Evolutionary conservation across 2,113 vertebrate genomes (phyloP), one percentile per base, ranked within the genome.

Genomic region (Pelvicachromis taeniatus): DNA sequence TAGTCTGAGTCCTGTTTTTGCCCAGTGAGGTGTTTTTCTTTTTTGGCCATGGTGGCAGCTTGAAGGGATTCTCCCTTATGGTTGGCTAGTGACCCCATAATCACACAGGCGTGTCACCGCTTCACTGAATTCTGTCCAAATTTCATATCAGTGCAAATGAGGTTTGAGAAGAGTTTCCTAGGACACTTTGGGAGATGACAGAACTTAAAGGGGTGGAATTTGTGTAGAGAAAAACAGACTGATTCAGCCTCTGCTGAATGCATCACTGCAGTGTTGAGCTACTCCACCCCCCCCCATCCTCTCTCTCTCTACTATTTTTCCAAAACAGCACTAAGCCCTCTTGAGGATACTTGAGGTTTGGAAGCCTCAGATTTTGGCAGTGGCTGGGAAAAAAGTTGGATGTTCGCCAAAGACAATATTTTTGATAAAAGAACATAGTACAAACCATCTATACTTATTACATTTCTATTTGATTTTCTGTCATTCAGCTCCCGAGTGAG

Each of bases 371-470:
- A 82, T 85, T 95, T 92, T 95, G 94, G 93, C 94, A 93, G 58
- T 59, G 83, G 59, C 79, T 73, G 26, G 38, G 59, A 87, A 78
- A 92, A 88, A 91, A 82, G 82, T 79, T 95, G 94, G 94, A 94
- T 7, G 10, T 21, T 58, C 56, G 45, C 95, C 96, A 96, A 94
- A 88, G 81, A 89, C 93, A 96, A 96, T 93, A 94, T 95, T 94
- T 93, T 89, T 90, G 87, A 88, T 88, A 83, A 90, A 63, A 93
- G 85, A 83, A 90, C 91, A 89, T 77, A 80, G 85, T 77, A 91
- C 87, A 92, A 91, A 86, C 85, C 83, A 84, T 92, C 88, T 84
- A 87, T 85, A 85, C 90, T 94, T 94, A 94, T 91, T 90, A 85
- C 82, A 83, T 90, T 92, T 93, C 88, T 88, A 85, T 90, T 87